These are phyloP conservation scores for Antedon mediterranea DNA, from an alignment of 53 echinoderm and acorn worm species.

Conservation along the genomic window DNA sequence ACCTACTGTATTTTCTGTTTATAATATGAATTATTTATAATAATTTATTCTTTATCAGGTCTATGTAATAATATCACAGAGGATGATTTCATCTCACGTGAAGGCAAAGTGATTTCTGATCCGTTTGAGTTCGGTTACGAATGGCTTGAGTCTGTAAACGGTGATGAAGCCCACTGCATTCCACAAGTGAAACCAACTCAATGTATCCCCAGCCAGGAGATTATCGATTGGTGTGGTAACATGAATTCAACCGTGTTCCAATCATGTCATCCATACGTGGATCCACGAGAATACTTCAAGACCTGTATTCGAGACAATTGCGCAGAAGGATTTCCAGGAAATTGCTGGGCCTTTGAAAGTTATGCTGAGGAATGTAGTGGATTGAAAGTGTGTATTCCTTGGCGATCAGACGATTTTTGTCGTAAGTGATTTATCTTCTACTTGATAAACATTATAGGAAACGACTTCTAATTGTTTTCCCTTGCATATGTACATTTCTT, in stretches of 20 bases:
- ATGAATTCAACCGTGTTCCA: conserved; percentile 39
- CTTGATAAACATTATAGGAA: no score
- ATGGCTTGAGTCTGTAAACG: conserved; percentile 8
- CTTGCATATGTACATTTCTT: neutral
- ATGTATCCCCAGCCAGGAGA: conserved; percentile 14
- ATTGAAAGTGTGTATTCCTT: conserved; percentile 47
- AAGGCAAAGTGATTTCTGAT: conserved; percentile 25
- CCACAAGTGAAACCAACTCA: neutral
- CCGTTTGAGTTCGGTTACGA: conserved; percentile 5
- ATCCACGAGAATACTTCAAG: conserved; percentile 24
- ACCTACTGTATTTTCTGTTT: no score
- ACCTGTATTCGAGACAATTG: conserved; percentile 49
- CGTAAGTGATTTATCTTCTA: conserved; percentile 29
- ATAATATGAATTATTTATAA: no score
- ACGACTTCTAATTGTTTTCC: no score
- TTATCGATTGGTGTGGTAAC: conserved; percentile 34
- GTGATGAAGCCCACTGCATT: neutral
- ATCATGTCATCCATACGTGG: conserved; percentile 24
- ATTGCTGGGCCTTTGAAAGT: conserved; percentile 53
- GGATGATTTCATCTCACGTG: neutral
- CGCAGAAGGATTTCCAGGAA: conserved; percentile 8
- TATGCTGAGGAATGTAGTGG: conserved; percentile 27
- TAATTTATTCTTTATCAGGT: neutral
- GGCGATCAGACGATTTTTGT: conserved; percentile 66
- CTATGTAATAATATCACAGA: neutral